Evolutionary conservation across 1,140 invertebrate genomes (phyloP).

Genomic region (Dendroctonus valens): DNA sequence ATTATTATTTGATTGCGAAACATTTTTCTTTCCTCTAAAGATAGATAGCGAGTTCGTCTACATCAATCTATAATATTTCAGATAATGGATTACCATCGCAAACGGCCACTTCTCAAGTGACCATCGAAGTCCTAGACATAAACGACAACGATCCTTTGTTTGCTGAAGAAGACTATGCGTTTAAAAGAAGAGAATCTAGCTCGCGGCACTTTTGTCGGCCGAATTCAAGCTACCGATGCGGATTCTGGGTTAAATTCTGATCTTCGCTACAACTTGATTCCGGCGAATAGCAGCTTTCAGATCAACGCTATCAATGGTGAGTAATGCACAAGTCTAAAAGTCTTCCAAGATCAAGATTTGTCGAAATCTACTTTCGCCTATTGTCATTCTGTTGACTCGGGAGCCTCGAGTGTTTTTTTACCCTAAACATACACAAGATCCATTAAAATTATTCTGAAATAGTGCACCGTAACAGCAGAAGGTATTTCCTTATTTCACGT

Average conservation of each 20-base stretch:
- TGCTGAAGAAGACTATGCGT: constrained; percentile 70
- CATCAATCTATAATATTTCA: neutral
- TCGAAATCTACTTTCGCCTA: too few relatives aligned
- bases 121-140: constrained; percentile 81
- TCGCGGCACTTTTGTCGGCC: constrained; percentile 74
- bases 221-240: constrained; percentile 73
- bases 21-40: too few relatives aligned
- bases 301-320: constrained; percentile 83
- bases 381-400: too few relatives aligned
- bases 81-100: constrained; percentile 78
- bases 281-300: constrained; percentile 78
- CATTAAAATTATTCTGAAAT: too few relatives aligned
- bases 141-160: constrained; percentile 93
- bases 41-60: too few relatives aligned
- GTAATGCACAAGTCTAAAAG: constrained; percentile 38
- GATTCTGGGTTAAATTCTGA: constrained; percentile 83
- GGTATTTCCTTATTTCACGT: too few relatives aligned
- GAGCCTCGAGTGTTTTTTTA: too few relatives aligned
- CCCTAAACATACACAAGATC: too few relatives aligned
- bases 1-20: too few relatives aligned
- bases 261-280: constrained; percentile 77
- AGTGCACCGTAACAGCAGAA: too few relatives aligned
- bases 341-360: neutral
- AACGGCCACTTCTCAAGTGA: constrained; percentile 75
- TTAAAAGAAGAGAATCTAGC: constrained; percentile 82